Percentiles rank a stretch among this genome's conserved stretches.
Evolutionary conservation across 1,140 invertebrate genomes (phyloP).

Genomic region (Brachionus manjavacas): DNA sequence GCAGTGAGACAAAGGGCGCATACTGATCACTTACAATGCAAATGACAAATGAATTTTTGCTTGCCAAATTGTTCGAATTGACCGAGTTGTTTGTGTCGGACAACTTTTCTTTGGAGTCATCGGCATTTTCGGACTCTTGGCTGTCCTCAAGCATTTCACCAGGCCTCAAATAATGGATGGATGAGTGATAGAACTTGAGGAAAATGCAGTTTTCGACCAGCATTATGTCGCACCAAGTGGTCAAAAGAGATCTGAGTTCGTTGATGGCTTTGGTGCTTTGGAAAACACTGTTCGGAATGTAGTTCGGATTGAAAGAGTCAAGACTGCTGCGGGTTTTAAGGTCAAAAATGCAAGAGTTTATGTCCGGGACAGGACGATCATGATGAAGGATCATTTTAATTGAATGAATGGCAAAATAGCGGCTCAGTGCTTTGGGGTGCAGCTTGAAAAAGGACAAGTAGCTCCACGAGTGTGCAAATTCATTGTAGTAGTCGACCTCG

Average conservation of each 20-base stretch:
- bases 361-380: not conserved
- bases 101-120: not conserved
- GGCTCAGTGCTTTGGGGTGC: not conserved
- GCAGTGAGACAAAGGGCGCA: conserved; percentile 2
- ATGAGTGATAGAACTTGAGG: conserved; percentile 15
- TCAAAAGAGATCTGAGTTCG: not conserved
- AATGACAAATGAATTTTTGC: conserved; percentile 32
- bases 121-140: not conserved
- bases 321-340: not conserved
- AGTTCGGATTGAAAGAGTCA: not conserved
- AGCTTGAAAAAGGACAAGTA: conserved; percentile 18
- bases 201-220: conserved; percentile 35
- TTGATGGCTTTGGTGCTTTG: conserved; percentile 12
- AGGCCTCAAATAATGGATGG: not conserved
- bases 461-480: not conserved
- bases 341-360: conserved; percentile 25
- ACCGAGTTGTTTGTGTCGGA: not conserved
- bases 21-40: not conserved
- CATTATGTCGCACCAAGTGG: conserved; percentile 25
- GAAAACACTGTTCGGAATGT: not conserved
- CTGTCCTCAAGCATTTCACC: not conserved
- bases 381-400: conserved; percentile 6
- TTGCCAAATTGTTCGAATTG: not conserved
- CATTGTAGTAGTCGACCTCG: not conserved
- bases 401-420: conserved; percentile 28